A percentile compares a stretch with the other conserved stretches of the same genome.
Evolutionary conservation across 2,113 vertebrate genomes (phyloP).

Genomic region (Orientallactaga bullata): DNA sequence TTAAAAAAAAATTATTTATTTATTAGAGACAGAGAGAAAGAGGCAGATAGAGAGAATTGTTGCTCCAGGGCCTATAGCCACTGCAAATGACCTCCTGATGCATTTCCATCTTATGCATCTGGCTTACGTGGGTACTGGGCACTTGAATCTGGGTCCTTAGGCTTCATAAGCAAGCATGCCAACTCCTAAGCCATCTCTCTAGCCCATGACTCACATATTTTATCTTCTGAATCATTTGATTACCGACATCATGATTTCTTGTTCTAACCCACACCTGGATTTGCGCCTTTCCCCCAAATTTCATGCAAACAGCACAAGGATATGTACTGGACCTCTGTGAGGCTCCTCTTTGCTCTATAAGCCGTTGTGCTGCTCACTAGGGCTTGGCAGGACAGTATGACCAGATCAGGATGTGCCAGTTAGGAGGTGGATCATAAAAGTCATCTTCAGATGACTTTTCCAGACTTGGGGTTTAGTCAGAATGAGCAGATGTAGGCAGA

Average conservation of each 20-base stretch:
- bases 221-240: constrained; percentile 67
- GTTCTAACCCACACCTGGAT: constrained; percentile 55
- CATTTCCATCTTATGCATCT: too few relatives aligned
- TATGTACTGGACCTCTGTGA: not conserved
- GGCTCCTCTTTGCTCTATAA: constrained; percentile 51
- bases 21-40: too few relatives aligned
- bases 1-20: not conserved
- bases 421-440: not conserved
- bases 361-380: not conserved
- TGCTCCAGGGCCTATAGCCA: too few relatives aligned
- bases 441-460: constrained; percentile 18
- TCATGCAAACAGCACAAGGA: constrained; percentile 55
- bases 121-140: too few relatives aligned
- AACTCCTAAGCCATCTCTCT: too few relatives aligned
- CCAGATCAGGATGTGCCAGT: not conserved
- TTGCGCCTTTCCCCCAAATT: constrained; percentile 43
- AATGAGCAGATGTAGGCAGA: constrained; percentile 42
- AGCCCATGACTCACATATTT: constrained; percentile 39
- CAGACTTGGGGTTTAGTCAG: constrained; percentile 10
- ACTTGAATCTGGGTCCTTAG: too few relatives aligned
- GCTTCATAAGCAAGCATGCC: too few relatives aligned
- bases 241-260: constrained; percentile 71
- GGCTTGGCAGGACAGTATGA: not conserved
- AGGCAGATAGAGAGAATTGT: too few relatives aligned
- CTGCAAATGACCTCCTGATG: too few relatives aligned